Evolutionary conservation across 2,888 invertebrate species (phyloP).

Genomic region (Pollenia labialis): DNA sequence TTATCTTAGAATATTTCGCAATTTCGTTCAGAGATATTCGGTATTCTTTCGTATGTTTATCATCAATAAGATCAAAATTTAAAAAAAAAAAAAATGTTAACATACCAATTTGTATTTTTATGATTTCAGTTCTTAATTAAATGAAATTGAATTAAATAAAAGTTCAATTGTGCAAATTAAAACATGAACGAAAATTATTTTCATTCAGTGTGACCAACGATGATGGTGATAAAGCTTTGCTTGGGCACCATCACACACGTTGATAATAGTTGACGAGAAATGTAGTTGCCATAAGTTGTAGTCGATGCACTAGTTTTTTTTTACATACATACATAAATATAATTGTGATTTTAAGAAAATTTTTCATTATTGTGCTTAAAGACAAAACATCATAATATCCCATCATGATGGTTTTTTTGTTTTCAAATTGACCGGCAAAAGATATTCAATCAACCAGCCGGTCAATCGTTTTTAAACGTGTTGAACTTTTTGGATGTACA

Average conservation of each 20-base stretch:
- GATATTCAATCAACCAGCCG: neutral
- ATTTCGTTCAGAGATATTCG: neutral
- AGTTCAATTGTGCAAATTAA: slow-evolving; percentile 59
- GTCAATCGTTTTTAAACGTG: neutral
- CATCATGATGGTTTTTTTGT: neutral
- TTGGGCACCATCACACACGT: neutral
- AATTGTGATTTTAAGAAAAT: slow-evolving; percentile 17
- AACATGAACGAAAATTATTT: neutral
- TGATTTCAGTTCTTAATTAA: slow-evolving; percentile 60
- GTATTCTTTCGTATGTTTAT: neutral
- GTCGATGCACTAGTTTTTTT: neutral
- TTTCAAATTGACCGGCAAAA: neutral
- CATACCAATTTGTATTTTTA: slow-evolving; percentile 16
- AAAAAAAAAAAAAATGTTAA: slow-evolving; percentile 20
- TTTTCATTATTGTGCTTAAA: neutral
- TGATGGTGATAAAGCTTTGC: neutral
- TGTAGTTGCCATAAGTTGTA: slow-evolving; percentile 3
- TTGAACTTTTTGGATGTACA: slow-evolving; percentile 5
- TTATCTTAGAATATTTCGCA: too few relatives aligned
- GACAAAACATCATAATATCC: neutral
- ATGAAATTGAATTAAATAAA: slow-evolving; percentile 68
- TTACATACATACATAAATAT: neutral
- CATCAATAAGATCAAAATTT: neutral
- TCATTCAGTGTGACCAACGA: neutral
- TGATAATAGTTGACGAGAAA: slow-evolving; percentile 9